Conservation (phyloP, 1,140 invertebrate genomes). For the Carcinoscorpius rotundicauda region DNA sequence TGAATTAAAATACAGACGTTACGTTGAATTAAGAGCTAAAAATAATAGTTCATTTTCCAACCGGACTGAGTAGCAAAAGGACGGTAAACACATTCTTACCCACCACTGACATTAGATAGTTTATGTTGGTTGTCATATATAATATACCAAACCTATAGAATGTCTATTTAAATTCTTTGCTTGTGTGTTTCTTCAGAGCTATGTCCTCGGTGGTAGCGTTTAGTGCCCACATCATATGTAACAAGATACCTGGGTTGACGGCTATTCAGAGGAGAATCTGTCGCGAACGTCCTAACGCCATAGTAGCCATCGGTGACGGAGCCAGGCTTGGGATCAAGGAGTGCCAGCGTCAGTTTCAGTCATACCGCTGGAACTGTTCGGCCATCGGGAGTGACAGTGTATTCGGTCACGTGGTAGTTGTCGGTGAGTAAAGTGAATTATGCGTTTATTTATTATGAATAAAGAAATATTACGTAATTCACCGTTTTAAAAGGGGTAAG, state of each 20-base stretch:
- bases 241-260: slow-evolving; percentile 34
- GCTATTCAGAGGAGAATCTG: slow-evolving; percentile 40
- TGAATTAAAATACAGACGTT: too few relatives aligned
- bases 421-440: slow-evolving; percentile 37
- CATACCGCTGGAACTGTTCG: slow-evolving; percentile 82
- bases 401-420: slow-evolving; percentile 40
- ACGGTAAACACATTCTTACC: too few relatives aligned
- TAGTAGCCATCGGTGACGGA: slow-evolving; percentile 35
- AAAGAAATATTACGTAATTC: too few relatives aligned
- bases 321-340: slow-evolving; percentile 47
- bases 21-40: too few relatives aligned
- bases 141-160: too few relatives aligned
- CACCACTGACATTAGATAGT: too few relatives aligned
- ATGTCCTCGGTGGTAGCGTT: slow-evolving; percentile 24
- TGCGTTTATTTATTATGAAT: too few relatives aligned
- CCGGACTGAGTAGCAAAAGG: too few relatives aligned
- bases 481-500: too few relatives aligned
- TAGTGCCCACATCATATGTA: slow-evolving; percentile 28
- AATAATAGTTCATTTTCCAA: too few relatives aligned
- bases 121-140: too few relatives aligned
- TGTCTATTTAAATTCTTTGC: too few relatives aligned
- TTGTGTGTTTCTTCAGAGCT: slow-evolving; percentile 7
- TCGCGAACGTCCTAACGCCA: slow-evolving; percentile 39
- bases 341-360: slow-evolving; percentile 73
- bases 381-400: slow-evolving; percentile 25